phyloP scores from a whole-genome alignment of 1,140 invertebrate species.

The Halictus rubicundus region DNA sequence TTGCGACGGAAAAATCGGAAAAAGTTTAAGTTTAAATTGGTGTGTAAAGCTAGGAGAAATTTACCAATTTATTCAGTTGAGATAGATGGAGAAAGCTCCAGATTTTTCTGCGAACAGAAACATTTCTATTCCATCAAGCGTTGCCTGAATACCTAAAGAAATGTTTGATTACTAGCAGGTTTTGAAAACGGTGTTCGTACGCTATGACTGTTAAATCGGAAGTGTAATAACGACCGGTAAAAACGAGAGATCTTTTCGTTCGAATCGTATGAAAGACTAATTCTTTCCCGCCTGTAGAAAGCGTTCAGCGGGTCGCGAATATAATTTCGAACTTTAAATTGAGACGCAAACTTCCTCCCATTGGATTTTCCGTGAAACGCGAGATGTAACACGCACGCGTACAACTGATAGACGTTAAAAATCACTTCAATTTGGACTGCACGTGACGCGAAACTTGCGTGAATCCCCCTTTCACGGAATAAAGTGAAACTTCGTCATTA shows the following conservation, averaged over 20 bases:
- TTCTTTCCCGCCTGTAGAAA: constrained; percentile 6
- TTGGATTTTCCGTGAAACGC: constrained; percentile 8
- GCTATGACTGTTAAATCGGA: not conserved
- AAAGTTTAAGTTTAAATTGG: no score
- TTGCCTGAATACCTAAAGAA: no score
- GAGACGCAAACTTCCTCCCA: constrained; percentile 32
- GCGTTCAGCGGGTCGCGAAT: constrained; percentile 24
- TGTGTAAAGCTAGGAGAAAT: no score
- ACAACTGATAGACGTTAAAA: constrained; percentile 46
- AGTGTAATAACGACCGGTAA: not conserved
- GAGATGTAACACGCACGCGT: constrained; percentile 13
- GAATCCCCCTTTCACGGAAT: constrained; percentile 52
- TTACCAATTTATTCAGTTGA: no score
- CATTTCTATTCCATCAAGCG: no score
- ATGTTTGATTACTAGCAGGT: no score
- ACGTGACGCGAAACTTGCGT: constrained; percentile 42
- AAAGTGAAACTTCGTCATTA: constrained; percentile 67
- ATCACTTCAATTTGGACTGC: constrained; percentile 56
- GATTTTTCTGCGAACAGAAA: no score
- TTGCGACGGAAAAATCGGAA: no score
- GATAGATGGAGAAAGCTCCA: no score
- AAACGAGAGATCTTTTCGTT: constrained; percentile 5
- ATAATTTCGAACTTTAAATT: constrained; percentile 51
- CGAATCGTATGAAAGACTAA: constrained; percentile 4
- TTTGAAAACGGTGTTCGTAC: no score